Evolutionary conservation across 2,113 vertebrate genomes (phyloP).

Genomic region (Sceloporus tristichus): DNA sequence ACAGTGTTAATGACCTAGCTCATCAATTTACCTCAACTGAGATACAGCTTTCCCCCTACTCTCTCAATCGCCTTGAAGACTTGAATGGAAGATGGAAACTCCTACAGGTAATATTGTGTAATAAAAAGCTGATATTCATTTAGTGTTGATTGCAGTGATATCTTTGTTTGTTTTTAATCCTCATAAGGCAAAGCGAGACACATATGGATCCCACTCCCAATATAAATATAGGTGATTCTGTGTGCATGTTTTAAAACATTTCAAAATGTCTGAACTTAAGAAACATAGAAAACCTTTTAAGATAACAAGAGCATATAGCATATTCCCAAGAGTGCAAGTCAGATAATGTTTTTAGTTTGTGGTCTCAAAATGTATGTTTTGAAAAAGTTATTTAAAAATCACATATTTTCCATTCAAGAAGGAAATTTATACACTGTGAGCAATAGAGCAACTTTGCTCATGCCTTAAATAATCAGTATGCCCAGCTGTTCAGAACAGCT

Average conservation of each 20-base stretch:
- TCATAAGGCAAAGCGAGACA: not conserved
- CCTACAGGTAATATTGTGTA: conserved; percentile 86
- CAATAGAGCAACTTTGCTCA: not conserved
- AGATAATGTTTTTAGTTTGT: not conserved
- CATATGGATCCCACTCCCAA: not conserved
- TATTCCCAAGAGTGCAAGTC: not conserved
- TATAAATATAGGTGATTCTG: not conserved
- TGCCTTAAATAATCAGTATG: not conserved
- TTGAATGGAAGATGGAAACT: conserved; percentile 94
- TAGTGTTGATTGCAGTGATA: not conserved
- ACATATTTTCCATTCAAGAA: conserved; percentile 11
- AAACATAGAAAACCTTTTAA: not conserved
- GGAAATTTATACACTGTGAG: not conserved
- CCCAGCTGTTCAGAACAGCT: not conserved
- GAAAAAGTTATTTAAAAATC: not conserved
- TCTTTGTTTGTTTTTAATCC: not conserved
- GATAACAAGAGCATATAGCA: not conserved
- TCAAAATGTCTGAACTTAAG: not conserved
- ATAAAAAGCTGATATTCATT: not conserved
- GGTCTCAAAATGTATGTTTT: not conserved
- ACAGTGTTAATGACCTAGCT: conserved; percentile 89
- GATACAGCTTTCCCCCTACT: conserved; percentile 89
- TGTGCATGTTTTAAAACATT: not conserved
- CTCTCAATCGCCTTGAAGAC: conserved; percentile 89
- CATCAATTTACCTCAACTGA: conserved; percentile 83